Evolutionary conservation across 1,140 invertebrate species (phyloP).

Genomic region (Venturia canescens): DNA sequence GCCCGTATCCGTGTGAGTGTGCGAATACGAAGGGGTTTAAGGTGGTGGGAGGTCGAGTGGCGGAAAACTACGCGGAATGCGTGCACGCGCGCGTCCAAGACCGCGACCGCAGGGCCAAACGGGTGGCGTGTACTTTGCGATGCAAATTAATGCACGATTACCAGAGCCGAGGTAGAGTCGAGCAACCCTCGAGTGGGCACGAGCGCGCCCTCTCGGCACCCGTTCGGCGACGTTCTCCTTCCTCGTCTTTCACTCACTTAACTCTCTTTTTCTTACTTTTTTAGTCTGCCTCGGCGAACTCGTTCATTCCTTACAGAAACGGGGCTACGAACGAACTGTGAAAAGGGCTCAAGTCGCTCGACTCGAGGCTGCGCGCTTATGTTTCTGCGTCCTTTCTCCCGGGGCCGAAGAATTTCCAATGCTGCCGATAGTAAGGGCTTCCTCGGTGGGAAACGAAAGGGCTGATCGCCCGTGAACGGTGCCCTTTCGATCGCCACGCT

Average conservation of each 20-base stretch:
- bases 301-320: constrained; percentile 1
- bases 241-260: constrained; percentile 13
- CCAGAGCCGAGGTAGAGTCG: constrained; percentile 51
- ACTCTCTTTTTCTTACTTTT: constrained; percentile 32
- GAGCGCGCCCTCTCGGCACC: constrained; percentile 41
- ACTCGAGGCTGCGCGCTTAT: neutral
- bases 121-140: constrained; percentile 73
- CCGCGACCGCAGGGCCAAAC: constrained; percentile 58
- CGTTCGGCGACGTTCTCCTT: constrained; percentile 44
- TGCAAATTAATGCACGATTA: constrained; percentile 76
- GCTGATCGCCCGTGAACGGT: neutral
- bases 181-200: constrained; percentile 58
- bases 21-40: constrained; percentile 33
- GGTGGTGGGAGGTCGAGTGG: constrained; percentile 32
- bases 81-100: constrained; percentile 55
- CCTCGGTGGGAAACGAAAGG: neutral
- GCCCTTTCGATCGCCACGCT: too few relatives aligned
- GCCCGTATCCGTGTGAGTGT: neutral
- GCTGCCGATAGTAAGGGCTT: neutral
- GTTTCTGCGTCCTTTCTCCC: neutral
- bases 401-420: neutral
- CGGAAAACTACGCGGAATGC: constrained; percentile 68
- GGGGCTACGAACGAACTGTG: neutral
- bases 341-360: neutral
- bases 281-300: constrained; percentile 19